Base-by-base conservation (phyloP, 2,113 vertebrate species). In the Scophthalmus maximus region DNA sequence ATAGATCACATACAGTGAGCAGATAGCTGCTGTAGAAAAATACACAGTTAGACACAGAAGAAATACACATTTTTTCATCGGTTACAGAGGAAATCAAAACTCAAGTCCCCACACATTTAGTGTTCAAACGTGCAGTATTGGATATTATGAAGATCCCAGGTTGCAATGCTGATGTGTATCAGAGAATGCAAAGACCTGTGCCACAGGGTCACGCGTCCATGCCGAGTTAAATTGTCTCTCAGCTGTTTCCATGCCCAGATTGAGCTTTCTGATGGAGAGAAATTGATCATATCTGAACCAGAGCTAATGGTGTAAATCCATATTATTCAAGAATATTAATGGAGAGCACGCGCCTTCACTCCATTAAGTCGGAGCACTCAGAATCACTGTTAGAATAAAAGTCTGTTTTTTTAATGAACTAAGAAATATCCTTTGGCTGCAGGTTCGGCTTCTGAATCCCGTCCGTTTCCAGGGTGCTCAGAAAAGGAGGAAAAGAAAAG, bases 231-330 rank as follows among this genome's bases (percentile, higher is more conserved):
- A 36, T 18, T 65, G 55, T 4, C 14, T 22, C 25, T 67, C 26
- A 42, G 20, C 12, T 40, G 12, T 50, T 66, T 72, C 60, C 7
- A 46, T 50, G n/a, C 40, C 58, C 27, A 22, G 20, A 61, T 44
- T 68, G 36, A 59, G 23, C 29, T 59, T 32, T 68, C 22, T 8
- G 14, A 49, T 18, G 17, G 25, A 46, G 38, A 17, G 12, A 11
- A 17, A 67, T 46, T 61, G 49, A 64, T 78, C 15, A 63, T 44
- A 49, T 51, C 20, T 27, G 17, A 65, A 40, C n/a, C 42, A 44
- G n/a, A 47, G 36, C 23, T 70, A 64, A 80, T 49, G 30, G 11
- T 26, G 15, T 40, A 10, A 58, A 58, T 51, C 46, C 20, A 36
- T 59, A 42, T 61, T 11, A 63, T 51, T 68, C 22, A 52, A 23